Percentiles rank a stretch among this genome's conserved stretches.
Conservation (phyloP, 1,140 invertebrate species). For the Diuraphis noxia region DNA sequence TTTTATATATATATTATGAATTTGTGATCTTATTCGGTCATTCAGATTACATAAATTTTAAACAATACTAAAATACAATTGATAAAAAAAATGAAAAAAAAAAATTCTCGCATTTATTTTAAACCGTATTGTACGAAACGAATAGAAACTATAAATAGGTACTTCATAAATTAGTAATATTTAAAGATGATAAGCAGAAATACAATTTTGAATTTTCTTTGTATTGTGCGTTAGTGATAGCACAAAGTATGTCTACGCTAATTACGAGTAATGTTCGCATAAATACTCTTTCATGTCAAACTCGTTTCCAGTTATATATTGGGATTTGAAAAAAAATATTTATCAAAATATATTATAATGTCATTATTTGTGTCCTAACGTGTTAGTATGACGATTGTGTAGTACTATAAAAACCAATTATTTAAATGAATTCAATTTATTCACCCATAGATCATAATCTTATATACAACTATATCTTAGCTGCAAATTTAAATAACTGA, state of each 20-base stretch:
- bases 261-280: not conserved
- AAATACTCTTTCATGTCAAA: not conserved
- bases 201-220: too few species aligned
- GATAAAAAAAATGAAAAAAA: not conserved
- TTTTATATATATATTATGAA: not conserved
- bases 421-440: conserved; percentile 11
- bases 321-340: not conserved
- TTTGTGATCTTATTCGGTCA: not conserved
- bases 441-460: not conserved
- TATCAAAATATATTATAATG: not conserved
- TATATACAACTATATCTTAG: not conserved
- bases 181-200: not conserved
- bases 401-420: not conserved
- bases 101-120: not conserved
- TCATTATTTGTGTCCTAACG: not conserved
- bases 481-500: conserved; percentile 14
- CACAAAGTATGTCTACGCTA: not conserved
- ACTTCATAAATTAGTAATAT: too few species aligned
- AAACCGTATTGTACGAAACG: too few species aligned
- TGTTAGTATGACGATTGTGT: not conserved
- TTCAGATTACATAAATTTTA: not conserved
- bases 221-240: too few species aligned
- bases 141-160: too few species aligned
- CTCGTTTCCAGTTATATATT: not conserved
- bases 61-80: not conserved